Base-by-base conservation (phyloP, 2,888 invertebrate genomes). In the Lasius fuliginosus region DNA sequence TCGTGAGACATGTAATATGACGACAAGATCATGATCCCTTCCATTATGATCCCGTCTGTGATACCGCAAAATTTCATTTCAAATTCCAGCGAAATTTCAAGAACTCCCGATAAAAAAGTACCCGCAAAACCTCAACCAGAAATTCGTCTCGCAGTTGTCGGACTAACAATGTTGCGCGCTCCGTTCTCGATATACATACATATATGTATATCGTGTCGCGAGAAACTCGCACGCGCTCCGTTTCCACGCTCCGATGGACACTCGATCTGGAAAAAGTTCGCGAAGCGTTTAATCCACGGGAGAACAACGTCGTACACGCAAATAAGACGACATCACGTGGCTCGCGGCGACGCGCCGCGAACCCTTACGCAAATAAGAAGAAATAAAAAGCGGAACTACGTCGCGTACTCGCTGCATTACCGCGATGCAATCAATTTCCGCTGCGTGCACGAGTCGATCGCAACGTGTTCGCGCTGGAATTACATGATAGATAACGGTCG, bases 401-500 rank as follows among this genome's bases (percentile, higher is more conserved):
- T 79, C 40, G 81, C 46, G 64, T 75, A 71, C 33, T 30, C 40
- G 56, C 23, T 53, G 40, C 53, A 75, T 62, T 76, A 84, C 62
- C 33, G 74, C 74, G 79, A 84, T 83, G 67, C 67, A 79, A 79
- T 79, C 79, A 79, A 79, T 79, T 79, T 79, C 27, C 46, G 30
- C 77, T 56, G 46, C 27, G 71, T 65, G 77, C 77, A 65, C 53
- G 53, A 58, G 65, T 40, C 40, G 73, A 27, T 62, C 86, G 82
- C 67, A 53, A 46, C 76, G 84, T 76, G 62, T 65, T 65, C 67
- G 76, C 23, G 60, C 68, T 40, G 69, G 85, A 85, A 89, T 90
- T 90, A 91, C 86, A 84, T 23, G 88, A 88, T 86, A 89, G 90
- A 90, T 89, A 90, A 90, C 86, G 83, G 81, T 85, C 75, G 83